Percentiles rank a stretch among this genome's conserved stretches.
Evolutionary conservation across 2,888 invertebrate genomes (phyloP).

Genomic region (Cosmorhoe ocellata): DNA sequence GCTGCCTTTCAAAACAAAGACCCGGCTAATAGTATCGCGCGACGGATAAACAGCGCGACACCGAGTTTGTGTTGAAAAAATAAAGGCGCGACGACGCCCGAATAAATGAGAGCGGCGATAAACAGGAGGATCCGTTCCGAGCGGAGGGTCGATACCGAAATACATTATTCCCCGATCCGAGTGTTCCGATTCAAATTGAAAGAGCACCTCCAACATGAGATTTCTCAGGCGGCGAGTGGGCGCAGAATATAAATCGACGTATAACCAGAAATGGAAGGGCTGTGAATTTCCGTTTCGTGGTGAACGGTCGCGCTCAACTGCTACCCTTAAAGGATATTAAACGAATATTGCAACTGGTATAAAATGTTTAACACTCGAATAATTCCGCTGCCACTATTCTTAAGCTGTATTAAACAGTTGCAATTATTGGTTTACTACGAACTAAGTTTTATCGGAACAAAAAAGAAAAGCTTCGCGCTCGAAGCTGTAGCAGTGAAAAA

Average conservation of each 20-base stretch:
- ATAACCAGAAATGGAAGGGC: slow-evolving; percentile 80
- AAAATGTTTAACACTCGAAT: slow-evolving; percentile 29
- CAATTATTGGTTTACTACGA: slow-evolving; percentile 32
- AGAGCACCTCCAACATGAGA: slow-evolving; percentile 83
- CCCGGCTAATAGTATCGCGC: slow-evolving; percentile 72
- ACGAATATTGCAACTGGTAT: slow-evolving; percentile 39
- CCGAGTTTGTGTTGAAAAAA: slow-evolving; percentile 77
- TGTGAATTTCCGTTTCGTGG: slow-evolving; percentile 76
- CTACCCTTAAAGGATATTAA: slow-evolving; percentile 47
- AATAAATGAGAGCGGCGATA: slow-evolving; percentile 81
- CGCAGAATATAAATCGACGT: slow-evolving; percentile 82
- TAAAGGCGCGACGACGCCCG: slow-evolving; percentile 80
- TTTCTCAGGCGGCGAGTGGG: slow-evolving; percentile 82
- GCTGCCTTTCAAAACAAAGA: slow-evolving; percentile 74
- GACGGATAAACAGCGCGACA: slow-evolving; percentile 74
- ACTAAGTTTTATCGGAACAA: slow-evolving; percentile 30
- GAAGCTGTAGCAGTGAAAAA: slow-evolving; percentile 45
- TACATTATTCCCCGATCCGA: slow-evolving; percentile 82
- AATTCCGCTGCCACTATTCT: slow-evolving; percentile 21
- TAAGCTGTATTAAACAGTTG: slow-evolving; percentile 29
- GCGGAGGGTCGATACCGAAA: slow-evolving; percentile 81
- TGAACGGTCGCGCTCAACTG: slow-evolving; percentile 54
- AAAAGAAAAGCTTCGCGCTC: slow-evolving; percentile 32
- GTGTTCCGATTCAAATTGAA: slow-evolving; percentile 83
- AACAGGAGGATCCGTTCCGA: slow-evolving; percentile 79